Conservation (phyloP, 2,888 invertebrate species). For the Rhopalosiphum nymphaeae region DNA sequence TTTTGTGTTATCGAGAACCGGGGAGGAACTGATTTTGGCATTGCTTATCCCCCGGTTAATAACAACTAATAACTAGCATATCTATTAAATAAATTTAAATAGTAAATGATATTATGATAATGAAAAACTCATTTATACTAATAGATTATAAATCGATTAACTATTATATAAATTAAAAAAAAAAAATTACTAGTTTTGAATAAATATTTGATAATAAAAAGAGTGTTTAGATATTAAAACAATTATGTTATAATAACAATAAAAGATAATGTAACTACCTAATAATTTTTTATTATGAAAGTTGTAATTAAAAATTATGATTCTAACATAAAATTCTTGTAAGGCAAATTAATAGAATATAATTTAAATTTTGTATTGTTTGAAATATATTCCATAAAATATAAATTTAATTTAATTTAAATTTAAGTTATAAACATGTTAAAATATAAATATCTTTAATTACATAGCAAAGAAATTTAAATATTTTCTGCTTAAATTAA, state of each 20-base stretch:
- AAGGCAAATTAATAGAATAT: background rate
- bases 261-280: background rate
- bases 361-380: background rate
- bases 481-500: background rate
- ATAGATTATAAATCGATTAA: too few relatives aligned
- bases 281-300: background rate
- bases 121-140: too few relatives aligned
- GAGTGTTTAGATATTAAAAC: background rate
- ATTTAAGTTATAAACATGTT: background rate
- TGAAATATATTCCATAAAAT: background rate
- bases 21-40: too few relatives aligned
- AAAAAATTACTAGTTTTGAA: background rate
- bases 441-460: background rate
- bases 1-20: too few relatives aligned
- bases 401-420: background rate
- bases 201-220: background rate
- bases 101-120: too few relatives aligned
- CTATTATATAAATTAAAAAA: background rate
- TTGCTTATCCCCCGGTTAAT: too few relatives aligned
- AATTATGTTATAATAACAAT: background rate
- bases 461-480: background rate
- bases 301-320: background rate
- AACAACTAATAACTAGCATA: too few relatives aligned
- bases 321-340: background rate
- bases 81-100: too few relatives aligned